Conservation (phyloP, 1,140 invertebrate genomes). For the Leptinotarsa texana region DNA sequence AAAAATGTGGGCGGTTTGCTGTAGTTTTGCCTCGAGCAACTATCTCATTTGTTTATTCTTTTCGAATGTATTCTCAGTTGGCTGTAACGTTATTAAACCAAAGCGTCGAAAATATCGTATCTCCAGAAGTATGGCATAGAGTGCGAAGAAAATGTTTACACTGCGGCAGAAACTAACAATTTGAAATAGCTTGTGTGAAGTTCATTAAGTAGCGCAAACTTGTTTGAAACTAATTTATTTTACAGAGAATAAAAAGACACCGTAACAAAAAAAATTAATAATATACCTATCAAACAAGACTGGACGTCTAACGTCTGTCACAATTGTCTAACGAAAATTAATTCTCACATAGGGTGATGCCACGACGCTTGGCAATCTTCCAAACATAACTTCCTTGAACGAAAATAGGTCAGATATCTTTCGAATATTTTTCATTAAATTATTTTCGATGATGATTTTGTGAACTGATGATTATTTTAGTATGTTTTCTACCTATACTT, state of each 20-base stretch:
- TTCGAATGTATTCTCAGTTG: no score
- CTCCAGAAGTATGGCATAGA: neutral
- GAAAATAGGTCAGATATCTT: slow-evolving; percentile 6
- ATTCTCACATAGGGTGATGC: neutral
- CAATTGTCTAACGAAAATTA: neutral
- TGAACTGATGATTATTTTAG: no score
- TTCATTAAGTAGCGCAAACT: neutral
- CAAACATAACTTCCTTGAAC: slow-evolving; percentile 8
- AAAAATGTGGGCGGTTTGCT: no score
- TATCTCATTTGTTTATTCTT: no score
- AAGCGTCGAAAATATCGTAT: neutral
- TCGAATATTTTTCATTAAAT: slow-evolving; percentile 9
- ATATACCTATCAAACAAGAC: neutral
- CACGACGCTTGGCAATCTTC: neutral
- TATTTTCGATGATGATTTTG: neutral
- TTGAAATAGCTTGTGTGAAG: neutral
- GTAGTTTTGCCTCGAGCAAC: no score
- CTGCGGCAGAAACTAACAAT: neutral
- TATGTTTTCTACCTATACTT: no score
- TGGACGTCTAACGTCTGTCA: neutral
- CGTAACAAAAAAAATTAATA: neutral
- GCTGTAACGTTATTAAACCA: no score
- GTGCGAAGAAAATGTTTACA: slow-evolving; percentile 2
- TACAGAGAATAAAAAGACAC: neutral
- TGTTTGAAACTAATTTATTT: neutral